Evolutionary conservation across 2,113 vertebrate species (phyloP).

Genomic region (Pogona vitticeps): DNA sequence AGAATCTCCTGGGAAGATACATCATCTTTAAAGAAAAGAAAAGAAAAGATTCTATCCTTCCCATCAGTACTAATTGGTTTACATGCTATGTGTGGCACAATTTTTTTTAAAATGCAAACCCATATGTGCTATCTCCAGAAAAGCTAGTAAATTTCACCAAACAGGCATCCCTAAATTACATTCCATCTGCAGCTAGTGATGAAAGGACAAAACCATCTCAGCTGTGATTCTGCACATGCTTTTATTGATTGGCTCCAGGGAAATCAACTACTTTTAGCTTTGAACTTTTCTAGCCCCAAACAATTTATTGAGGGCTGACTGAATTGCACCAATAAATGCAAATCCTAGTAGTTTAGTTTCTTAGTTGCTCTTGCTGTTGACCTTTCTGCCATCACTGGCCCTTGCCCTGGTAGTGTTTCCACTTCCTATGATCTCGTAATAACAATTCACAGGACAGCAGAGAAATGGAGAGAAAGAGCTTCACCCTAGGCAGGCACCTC

Average conservation of each 20-base stretch:
- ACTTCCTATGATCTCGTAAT: neutral
- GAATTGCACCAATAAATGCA: constrained; percentile 53
- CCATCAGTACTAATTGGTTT: constrained; percentile 80
- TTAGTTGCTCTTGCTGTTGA: neutral
- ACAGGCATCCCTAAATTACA: constrained; percentile 81
- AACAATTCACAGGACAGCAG: neutral
- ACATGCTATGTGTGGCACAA: constrained; percentile 78
- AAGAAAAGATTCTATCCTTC: constrained; percentile 47
- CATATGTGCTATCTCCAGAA: constrained; percentile 82
- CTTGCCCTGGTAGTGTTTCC: neutral
- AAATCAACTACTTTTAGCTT: constrained; percentile 78
- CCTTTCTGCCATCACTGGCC: neutral
- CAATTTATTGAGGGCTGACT: constrained; percentile 72
- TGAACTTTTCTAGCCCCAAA: constrained; percentile 70
- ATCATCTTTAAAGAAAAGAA: constrained; percentile 14
- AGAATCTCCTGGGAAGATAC: constrained; percentile 56
- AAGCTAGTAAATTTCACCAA: constrained; percentile 83
- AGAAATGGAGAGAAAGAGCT: neutral
- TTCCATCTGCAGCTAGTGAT: constrained; percentile 82
- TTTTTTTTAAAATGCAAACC: constrained; percentile 76
- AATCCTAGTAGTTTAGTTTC: neutral
- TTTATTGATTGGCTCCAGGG: constrained; percentile 78
- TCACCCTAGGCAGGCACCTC: too few relatives aligned
- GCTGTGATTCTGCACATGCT: constrained; percentile 85
- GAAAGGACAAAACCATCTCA: constrained; percentile 85